phyloP scores from a whole-genome alignment of 1,140 invertebrate species.

The Conus ventricosus region DNA sequence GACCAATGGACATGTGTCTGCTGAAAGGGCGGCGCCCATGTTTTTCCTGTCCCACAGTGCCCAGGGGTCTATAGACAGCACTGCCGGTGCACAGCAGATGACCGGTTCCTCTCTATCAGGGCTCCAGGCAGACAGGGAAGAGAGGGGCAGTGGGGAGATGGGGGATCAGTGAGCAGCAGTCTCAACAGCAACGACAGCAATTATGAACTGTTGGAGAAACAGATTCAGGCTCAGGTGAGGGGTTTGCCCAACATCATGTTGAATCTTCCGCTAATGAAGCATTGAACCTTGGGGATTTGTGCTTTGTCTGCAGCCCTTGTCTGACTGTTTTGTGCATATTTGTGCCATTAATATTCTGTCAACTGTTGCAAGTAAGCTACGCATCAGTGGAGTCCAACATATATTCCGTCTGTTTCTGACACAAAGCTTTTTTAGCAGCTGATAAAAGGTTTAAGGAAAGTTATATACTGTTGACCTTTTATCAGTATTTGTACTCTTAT shows the following conservation, averaged over 20 bases:
- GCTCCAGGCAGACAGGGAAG: background rate
- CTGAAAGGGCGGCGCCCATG: background rate
- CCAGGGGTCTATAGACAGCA: background rate
- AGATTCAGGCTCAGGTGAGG: slow-evolving; percentile 35
- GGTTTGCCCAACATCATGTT: background rate
- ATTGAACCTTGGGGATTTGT: no score
- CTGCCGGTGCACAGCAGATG: background rate
- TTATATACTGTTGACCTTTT: no score
- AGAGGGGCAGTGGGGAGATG: slow-evolving; percentile 13
- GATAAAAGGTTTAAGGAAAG: no score
- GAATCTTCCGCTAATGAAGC: no score
- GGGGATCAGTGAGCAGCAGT: slow-evolving; percentile 23
- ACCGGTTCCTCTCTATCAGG: background rate
- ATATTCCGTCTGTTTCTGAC: no score
- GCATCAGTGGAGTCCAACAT: no score
- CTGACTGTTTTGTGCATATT: no score
- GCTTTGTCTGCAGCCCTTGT: no score
- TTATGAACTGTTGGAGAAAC: slow-evolving; percentile 36
- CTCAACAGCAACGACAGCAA: slow-evolving; percentile 20
- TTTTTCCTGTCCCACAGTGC: background rate
- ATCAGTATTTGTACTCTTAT: no score
- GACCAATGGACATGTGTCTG: background rate
- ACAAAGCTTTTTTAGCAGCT: no score
- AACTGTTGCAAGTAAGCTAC: no score
- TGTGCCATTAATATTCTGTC: no score